Base-by-base conservation (phyloP, 1,140 invertebrate genomes). In the Zaprionus tsacasi region DNA sequence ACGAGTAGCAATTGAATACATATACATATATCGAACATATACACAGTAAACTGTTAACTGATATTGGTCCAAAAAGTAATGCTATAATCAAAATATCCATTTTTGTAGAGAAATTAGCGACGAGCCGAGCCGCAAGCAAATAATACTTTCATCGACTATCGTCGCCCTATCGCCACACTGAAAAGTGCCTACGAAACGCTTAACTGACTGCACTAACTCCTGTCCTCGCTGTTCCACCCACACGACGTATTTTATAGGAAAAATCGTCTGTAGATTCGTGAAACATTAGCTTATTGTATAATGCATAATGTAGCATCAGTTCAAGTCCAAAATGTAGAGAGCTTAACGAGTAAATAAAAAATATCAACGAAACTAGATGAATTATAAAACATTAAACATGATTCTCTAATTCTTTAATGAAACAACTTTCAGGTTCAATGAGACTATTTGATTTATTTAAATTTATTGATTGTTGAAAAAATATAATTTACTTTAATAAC, bases 251-350 rank as follows among this genome's bases (percentile, higher is more conserved):
- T 43, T 40, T 56, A 40, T 63, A 64, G 30, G 5, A 15, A 7
- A 67, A 67, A 68, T 40, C 15, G 54, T 57, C 63, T 77, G 60
- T 67, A 73, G 56, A 48, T 71, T 55, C 27, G 13, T 43, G n/a
- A 66, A 61, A 52, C n/a, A 52, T 61, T 64, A 70, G 64, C 35
- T 17, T 59, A 33, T 43, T 70, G 43, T 66, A 61, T 40, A 73
- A 68, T 70, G 40, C 40, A 15, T 15, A 45, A 8, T 12, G 45
- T 50, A 50, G 17, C 45, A 25, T 21, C 45, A 25, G 61, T 70
- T 52, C 45, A 76, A 73, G 71, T 81, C 71, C 78, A 75, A 78
- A 71, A 58, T 63, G 78, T 81, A 81, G 78, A 81, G 78, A 80
- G 78, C 78, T 80, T 80, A 78, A 67, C 35, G 40, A 78, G 67